These are phyloP conservation scores for Montipora capitata DNA, from an alignment of 92 coral and sea anemone species.

Conservation along the genomic window DNA sequence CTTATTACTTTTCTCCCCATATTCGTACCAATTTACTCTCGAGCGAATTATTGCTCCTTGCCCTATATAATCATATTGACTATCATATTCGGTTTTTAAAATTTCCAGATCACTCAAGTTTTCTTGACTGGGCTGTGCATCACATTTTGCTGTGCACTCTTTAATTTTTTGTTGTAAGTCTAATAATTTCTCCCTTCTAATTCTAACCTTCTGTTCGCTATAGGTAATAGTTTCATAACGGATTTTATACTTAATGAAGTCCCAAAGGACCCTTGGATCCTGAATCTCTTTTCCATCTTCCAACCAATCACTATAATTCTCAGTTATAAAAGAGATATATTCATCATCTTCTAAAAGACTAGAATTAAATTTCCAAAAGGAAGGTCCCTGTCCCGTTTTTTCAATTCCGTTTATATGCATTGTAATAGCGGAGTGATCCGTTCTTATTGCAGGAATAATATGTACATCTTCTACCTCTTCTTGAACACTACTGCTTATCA, in stretches of 20 bases:
- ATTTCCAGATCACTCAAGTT: constrained; percentile 42
- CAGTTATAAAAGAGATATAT: constrained; percentile 47
- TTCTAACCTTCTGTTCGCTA: constrained; percentile 60
- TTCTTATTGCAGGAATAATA: constrained; percentile 50
- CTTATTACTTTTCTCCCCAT: constrained; percentile 66
- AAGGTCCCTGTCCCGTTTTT: constrained; percentile 58
- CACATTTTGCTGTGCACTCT: constrained; percentile 35
- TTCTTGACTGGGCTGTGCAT: constrained; percentile 44
- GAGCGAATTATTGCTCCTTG: constrained; percentile 70
- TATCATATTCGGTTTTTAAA: constrained; percentile 53
- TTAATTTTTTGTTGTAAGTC: constrained; percentile 43
- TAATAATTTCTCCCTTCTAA: constrained; percentile 35
- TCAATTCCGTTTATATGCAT: constrained; percentile 51
- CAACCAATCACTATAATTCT: constrained; percentile 47
- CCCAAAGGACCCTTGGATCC: constrained; percentile 64
- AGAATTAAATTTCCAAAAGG: constrained; percentile 62
- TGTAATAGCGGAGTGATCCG: constrained; percentile 66
- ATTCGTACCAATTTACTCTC: constrained; percentile 67
- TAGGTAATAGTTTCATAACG: constrained; percentile 54
- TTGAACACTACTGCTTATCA: constrained; percentile 37
- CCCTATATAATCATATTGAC: constrained; percentile 59
- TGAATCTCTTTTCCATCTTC: constrained; percentile 31
- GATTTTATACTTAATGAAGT: constrained; percentile 51
- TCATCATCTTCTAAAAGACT: constrained; percentile 56
- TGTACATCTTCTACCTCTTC: constrained; percentile 56